Conservation (phyloP, 2,113 vertebrate species). For the Ciconia boyciana region DNA sequence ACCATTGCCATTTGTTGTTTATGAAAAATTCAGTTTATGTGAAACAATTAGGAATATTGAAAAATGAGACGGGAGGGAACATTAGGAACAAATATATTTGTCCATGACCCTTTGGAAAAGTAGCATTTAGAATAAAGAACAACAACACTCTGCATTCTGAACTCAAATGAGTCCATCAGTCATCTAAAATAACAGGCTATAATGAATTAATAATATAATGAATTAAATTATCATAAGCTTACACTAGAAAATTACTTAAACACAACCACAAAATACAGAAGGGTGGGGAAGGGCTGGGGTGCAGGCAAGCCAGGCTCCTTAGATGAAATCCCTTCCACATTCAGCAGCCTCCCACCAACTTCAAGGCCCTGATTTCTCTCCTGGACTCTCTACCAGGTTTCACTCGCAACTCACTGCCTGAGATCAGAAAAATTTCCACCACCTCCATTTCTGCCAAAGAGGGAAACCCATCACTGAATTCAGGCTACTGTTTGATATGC, state of each 20-base stretch:
- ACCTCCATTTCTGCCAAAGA: background rate
- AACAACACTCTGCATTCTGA: background rate
- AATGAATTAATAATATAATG: background rate
- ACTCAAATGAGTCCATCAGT: background rate
- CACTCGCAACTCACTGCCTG: fast-evolving
- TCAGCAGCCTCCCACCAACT: background rate
- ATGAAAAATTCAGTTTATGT: background rate
- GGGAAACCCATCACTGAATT: background rate
- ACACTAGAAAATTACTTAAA: background rate
- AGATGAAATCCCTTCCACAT: background rate
- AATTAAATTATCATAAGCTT: background rate
- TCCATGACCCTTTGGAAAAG: background rate
- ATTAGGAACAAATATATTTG: background rate
- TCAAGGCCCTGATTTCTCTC: background rate
- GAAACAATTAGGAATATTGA: background rate
- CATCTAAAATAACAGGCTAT: background rate
- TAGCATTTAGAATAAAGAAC: background rate
- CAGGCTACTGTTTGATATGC: background rate
- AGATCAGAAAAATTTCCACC: background rate
- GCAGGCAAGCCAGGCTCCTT: background rate
- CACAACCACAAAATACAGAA: background rate
- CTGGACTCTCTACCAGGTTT: background rate
- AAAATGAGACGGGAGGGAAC: background rate
- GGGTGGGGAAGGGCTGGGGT: background rate
- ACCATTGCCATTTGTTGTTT: background rate